These are phyloP conservation scores for Heliconius sara DNA, from an alignment of 2,888 invertebrate genomes.

Conservation along the genomic window DNA sequence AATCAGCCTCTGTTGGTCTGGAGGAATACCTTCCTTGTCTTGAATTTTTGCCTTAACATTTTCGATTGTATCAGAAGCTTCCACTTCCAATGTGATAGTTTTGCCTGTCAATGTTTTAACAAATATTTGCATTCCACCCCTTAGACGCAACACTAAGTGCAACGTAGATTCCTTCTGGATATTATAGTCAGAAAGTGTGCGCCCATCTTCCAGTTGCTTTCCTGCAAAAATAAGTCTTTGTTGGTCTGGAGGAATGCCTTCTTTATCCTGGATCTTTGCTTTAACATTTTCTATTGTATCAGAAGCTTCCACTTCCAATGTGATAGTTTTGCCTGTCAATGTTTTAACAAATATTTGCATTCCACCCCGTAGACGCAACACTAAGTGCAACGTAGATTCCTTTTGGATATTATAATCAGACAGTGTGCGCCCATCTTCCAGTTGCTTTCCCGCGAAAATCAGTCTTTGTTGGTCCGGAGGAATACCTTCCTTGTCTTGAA, in stretches of 20 bases:
- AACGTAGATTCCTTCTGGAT: slow-evolving; percentile 39
- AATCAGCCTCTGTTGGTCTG: slow-evolving; percentile 58
- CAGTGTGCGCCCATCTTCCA: slow-evolving; percentile 60
- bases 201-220: slow-evolving; percentile 62
- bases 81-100: slow-evolving; percentile 39
- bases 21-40: slow-evolving; percentile 56
- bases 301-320: slow-evolving; percentile 78
- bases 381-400: slow-evolving; percentile 58
- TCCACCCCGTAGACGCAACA: slow-evolving; percentile 58
- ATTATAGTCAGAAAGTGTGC: slow-evolving; percentile 39
- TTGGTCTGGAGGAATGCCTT: slow-evolving; percentile 78
- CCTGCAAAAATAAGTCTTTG: slow-evolving; percentile 82
- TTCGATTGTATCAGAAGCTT: slow-evolving; percentile 57
- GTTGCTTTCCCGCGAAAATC: slow-evolving; percentile 56
- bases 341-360: slow-evolving; percentile 43
- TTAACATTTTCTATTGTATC: slow-evolving; percentile 50
- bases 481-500: slow-evolving; percentile 51
- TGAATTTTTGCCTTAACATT: slow-evolving; percentile 49
- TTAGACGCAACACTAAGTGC: slow-evolving; percentile 35
- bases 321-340: slow-evolving; percentile 39
- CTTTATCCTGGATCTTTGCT: slow-evolving; percentile 54
- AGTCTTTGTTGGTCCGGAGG: slow-evolving; percentile 56
- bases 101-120: slow-evolving; percentile 57
- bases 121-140: slow-evolving; percentile 57
- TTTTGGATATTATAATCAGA: slow-evolving; percentile 62